These are phyloP conservation scores for Bombus picipes DNA, from an alignment of 1,140 invertebrate species.

Conservation along the genomic window DNA sequence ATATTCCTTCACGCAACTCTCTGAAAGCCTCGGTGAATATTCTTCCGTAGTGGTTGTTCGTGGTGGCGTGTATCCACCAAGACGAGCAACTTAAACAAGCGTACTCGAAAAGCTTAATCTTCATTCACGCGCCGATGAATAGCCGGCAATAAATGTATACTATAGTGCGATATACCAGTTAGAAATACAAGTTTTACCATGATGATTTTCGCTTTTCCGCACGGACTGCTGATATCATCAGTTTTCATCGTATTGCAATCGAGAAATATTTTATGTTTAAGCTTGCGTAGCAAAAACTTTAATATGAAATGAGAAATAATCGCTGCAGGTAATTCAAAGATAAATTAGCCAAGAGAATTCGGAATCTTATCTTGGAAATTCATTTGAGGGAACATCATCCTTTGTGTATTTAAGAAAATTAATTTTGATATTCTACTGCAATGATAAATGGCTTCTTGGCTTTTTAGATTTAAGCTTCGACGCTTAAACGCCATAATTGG, in stretches of 20 bases:
- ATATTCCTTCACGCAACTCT: conserved; percentile 24
- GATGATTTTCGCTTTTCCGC: conserved; percentile 30
- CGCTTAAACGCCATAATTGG: conserved; percentile 57
- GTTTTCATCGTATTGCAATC: conserved; percentile 8
- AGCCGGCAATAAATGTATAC: conserved; percentile 45
- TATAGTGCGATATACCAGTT: conserved; percentile 30
- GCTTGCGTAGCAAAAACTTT: background rate
- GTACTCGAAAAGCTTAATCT: conserved; percentile 46
- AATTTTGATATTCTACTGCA: conserved; percentile 3
- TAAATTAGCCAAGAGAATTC: no score
- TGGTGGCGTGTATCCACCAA: background rate
- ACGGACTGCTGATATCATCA: background rate
- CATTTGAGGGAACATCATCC: no score
- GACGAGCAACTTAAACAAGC: conserved; percentile 53
- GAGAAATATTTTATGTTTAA: no score
- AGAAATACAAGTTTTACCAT: conserved; percentile 37
- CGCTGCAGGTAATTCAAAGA: no score
- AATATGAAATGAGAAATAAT: background rate
- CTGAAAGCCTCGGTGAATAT: conserved; percentile 32
- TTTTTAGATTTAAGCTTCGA: conserved; percentile 69
- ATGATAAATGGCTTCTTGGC: conserved; percentile 64
- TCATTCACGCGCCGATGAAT: conserved; percentile 53
- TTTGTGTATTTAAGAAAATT: background rate
- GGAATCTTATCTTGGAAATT: background rate
- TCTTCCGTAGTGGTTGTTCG: background rate